These are phyloP conservation scores for Acrocephalus arundinaceus DNA, from an alignment of 2,113 vertebrate species.

Conservation along the genomic window DNA sequence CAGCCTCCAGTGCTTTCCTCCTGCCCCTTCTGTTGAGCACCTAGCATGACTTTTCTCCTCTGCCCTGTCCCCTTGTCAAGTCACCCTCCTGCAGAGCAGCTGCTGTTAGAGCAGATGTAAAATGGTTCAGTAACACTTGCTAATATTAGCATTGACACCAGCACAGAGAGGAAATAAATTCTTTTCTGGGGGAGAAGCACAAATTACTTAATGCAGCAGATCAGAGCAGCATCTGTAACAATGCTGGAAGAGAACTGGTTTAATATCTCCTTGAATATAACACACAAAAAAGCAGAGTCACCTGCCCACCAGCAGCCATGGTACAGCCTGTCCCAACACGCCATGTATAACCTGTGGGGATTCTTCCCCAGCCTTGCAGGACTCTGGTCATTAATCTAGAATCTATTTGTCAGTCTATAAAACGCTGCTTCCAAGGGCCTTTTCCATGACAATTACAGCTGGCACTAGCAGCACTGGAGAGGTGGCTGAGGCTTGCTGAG, in stretches of 20 bases:
- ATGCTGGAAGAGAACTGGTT: not conserved
- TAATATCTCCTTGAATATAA: not conserved
- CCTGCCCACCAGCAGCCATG: not conserved
- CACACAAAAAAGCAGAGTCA: not conserved
- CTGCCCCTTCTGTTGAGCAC: not conserved
- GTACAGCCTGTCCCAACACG: not conserved
- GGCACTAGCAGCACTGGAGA: not conserved
- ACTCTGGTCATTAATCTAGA: not conserved
- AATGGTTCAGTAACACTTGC: not conserved
- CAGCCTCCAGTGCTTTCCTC: not conserved
- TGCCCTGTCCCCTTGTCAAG: constrained; percentile 26
- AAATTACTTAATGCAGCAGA: constrained; percentile 49
- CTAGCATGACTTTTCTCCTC: constrained; percentile 18
- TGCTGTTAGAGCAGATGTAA: constrained; percentile 49
- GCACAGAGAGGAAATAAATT: constrained; percentile 43
- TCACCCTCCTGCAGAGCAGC: constrained; percentile 16
- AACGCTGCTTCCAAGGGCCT: not conserved
- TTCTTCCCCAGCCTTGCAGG: not conserved
- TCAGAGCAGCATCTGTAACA: constrained; percentile 5
- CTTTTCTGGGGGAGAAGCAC: constrained; percentile 37
- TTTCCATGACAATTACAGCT: not conserved
- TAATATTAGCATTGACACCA: constrained; percentile 44
- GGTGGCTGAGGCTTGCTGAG: not conserved
- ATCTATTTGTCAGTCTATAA: not conserved
- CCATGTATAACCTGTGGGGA: not conserved